phyloP scores from a whole-genome alignment of 2,797 vertebrate genomes.

The Gadopsis bispinosus region DNA sequence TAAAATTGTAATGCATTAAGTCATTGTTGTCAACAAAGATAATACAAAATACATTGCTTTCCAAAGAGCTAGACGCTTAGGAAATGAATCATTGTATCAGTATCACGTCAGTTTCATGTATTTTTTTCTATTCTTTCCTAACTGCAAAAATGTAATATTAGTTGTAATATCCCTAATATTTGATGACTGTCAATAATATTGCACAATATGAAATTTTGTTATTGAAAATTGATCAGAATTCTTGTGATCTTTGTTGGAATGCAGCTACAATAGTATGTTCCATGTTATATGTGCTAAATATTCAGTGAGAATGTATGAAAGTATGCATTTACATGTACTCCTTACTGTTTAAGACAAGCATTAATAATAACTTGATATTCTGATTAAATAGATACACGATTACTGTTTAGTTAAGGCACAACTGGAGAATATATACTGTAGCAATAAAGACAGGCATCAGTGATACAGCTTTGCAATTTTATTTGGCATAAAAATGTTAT shows the following conservation, averaged over 20 bases:
- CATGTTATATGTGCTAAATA: not conserved
- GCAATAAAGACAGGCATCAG: conserved; percentile 2
- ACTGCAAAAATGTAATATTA: not conserved
- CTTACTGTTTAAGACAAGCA: not conserved
- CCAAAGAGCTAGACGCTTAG: not conserved
- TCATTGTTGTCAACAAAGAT: not conserved
- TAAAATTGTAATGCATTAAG: not conserved
- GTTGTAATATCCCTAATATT: not conserved
- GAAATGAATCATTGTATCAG: not conserved
- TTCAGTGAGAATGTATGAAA: not conserved
- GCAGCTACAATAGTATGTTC: not conserved
- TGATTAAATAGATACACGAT: not conserved
- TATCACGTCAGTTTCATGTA: not conserved
- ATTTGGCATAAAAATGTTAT: conserved; percentile 54
- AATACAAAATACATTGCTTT: not conserved
- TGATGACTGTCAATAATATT: not conserved
- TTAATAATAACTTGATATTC: not conserved
- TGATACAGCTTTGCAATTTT: conserved; percentile 18
- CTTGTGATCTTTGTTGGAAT: not conserved
- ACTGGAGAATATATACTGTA: not conserved
- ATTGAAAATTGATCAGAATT: not conserved
- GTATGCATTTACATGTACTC: not conserved
- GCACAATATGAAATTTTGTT: not conserved
- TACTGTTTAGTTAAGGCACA: not conserved
- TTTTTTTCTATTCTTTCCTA: not conserved